A percentile compares a stretch with the other conserved stretches of the same genome.
phyloP scores from a whole-genome alignment of 2,888 invertebrate species.

The Maniola hyperantus region DNA sequence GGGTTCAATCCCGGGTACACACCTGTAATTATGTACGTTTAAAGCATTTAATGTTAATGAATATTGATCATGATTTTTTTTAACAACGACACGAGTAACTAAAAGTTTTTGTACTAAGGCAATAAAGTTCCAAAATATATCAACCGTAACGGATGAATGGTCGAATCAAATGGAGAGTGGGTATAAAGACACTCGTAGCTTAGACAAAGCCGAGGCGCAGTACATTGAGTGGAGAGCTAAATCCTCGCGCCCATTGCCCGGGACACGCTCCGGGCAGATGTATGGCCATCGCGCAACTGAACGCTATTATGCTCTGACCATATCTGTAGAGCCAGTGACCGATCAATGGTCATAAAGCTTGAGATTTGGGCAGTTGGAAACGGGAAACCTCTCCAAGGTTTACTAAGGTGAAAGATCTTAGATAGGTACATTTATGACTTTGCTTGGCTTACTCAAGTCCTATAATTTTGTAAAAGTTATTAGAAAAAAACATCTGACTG shows the following conservation, averaged over 20 bases:
- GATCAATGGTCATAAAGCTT: constrained; percentile 34
- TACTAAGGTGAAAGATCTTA: neutral
- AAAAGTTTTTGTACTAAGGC: neutral
- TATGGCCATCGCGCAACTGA: constrained; percentile 49
- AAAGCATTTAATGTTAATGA: too few species aligned
- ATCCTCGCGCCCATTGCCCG: constrained; percentile 70
- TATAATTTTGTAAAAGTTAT: too few species aligned
- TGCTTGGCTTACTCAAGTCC: neutral
- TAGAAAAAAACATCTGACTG: too few species aligned
- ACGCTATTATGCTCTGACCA: constrained; percentile 45
- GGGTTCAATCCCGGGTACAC: too few species aligned
- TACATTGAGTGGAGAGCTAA: constrained; percentile 69
- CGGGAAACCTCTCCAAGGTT: neutral
- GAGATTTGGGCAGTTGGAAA: constrained; percentile 15
- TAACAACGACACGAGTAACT: too few species aligned
- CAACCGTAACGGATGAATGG: constrained; percentile 34
- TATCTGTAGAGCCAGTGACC: constrained; percentile 61
- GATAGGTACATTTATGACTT: neutral
- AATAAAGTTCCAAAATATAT: constrained; percentile 22
- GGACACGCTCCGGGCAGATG: constrained; percentile 76
- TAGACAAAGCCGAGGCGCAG: constrained; percentile 62
- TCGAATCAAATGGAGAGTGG: constrained; percentile 27
- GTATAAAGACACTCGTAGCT: constrained; percentile 55
- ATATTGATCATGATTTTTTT: too few species aligned
- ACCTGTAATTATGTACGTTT: too few species aligned